A percentile compares a stretch with the other conserved stretches of the same genome.
Evolutionary conservation across 2,113 vertebrate species (phyloP).

Genomic region (Alethe castanea): DNA sequence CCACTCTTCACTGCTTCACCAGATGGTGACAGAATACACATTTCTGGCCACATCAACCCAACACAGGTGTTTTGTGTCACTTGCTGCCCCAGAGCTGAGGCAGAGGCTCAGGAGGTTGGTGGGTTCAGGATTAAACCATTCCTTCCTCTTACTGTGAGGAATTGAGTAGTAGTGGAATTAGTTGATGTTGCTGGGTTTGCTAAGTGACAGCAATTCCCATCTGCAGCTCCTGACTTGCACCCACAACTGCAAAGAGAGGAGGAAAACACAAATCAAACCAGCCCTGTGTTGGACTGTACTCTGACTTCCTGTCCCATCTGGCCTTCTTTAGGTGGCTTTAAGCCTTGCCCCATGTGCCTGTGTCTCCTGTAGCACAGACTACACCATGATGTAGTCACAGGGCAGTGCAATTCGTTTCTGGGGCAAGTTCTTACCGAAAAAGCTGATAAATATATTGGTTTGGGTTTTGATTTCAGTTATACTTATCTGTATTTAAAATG

Average conservation of each 20-base stretch:
- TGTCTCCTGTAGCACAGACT: not conserved
- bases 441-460: not conserved
- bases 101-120: not conserved
- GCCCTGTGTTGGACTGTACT: not conserved
- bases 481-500: not conserved
- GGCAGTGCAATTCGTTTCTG: not conserved
- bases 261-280: not conserved
- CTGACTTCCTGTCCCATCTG: rapidly evolving
- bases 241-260: not conserved
- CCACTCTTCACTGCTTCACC: no score
- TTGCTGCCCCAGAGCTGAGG: not conserved
- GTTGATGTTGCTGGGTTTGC: not conserved
- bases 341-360: not conserved
- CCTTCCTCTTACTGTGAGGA: not conserved
- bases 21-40: no score
- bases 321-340: not conserved
- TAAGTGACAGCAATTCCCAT: not conserved
- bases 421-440: not conserved
- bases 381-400: not conserved
- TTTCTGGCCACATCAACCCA: no score
- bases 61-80: not conserved
- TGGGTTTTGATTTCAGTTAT: not conserved
- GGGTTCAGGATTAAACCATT: not conserved
- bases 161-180: not conserved
- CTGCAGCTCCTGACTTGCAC: not conserved